These are phyloP conservation scores for Brachynemurus nebulosus DNA, from an alignment of 2,888 invertebrate species.

Conservation along the genomic window DNA sequence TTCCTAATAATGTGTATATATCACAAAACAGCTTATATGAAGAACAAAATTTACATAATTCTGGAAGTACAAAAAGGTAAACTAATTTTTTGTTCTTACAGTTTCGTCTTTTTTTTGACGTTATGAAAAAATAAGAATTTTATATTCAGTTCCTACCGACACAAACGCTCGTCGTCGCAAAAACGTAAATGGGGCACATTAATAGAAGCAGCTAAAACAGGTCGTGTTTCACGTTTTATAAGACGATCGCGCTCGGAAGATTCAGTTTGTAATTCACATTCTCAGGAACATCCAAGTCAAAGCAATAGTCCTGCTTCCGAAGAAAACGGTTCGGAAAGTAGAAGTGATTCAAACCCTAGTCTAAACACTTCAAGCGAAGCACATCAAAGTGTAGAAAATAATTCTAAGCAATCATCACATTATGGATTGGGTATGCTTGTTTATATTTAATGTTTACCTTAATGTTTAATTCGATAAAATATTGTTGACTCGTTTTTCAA, in stretches of 20 bases:
- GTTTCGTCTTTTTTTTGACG: not conserved
- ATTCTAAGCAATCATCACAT: conserved; percentile 21
- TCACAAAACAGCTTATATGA: conserved; percentile 33
- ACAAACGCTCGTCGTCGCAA: conserved; percentile 44
- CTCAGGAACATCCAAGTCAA: conserved; percentile 36
- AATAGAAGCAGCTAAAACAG: conserved; percentile 75
- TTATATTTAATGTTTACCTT: not conserved
- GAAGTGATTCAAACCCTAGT: conserved; percentile 57
- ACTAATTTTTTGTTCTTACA: conserved; percentile 8
- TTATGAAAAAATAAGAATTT: not conserved
- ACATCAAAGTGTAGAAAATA: too few species aligned
- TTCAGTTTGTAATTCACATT: conserved; percentile 51
- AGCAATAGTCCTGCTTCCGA: conserved; percentile 45
- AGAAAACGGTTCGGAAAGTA: conserved; percentile 57
- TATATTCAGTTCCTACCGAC: conserved; percentile 25
- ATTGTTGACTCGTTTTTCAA: too few species aligned
- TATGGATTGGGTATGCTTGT: conserved; percentile 9
- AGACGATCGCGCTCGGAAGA: conserved; percentile 73
- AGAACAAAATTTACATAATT: conserved; percentile 19
- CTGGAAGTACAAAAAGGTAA: conserved; percentile 13
- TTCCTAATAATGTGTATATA: conserved; percentile 30
- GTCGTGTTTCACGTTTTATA: conserved; percentile 64
- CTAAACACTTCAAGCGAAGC: conserved; percentile 28
- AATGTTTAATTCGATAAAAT: conserved; percentile 18
- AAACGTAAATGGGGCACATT: conserved; percentile 72